Evolutionary conservation across 1,140 invertebrate genomes (phyloP).

Genomic region (Saxidomus purpurata): DNA sequence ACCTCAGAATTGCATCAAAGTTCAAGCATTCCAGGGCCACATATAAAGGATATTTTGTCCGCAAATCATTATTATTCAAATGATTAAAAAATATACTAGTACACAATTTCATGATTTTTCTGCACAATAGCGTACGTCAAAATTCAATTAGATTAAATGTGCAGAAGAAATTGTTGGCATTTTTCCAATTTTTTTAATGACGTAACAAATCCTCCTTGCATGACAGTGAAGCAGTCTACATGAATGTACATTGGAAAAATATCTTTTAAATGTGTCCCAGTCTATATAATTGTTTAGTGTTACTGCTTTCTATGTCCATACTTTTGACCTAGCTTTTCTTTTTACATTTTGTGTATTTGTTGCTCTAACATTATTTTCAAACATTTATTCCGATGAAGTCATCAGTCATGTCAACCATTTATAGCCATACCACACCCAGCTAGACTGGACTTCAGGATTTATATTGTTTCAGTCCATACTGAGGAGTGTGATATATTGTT

Average conservation of each 20-base stretch:
- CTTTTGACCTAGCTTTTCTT: background rate
- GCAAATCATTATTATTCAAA: background rate
- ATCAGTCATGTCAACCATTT: background rate
- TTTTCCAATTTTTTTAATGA: too few relatives aligned
- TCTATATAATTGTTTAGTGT: background rate
- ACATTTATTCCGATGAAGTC: background rate
- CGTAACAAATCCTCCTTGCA: too few relatives aligned
- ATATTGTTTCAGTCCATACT: background rate
- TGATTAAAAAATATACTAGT: too few relatives aligned
- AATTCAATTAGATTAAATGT: too few relatives aligned
- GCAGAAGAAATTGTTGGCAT: too few relatives aligned
- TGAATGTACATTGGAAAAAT: background rate
- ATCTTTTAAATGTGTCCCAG: constrained; percentile 12
- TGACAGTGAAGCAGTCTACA: too few relatives aligned
- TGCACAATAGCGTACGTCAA: too few relatives aligned
- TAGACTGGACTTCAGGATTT: background rate
- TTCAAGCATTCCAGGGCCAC: background rate
- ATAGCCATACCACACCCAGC: background rate
- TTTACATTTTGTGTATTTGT: background rate
- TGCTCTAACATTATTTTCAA: too few relatives aligned
- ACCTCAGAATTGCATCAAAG: constrained; percentile 19
- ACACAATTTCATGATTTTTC: too few relatives aligned
- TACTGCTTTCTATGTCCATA: background rate
- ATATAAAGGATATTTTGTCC: constrained; percentile 24
- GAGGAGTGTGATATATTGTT: background rate